Evolutionary conservation across 2,888 invertebrate genomes (phyloP).

Genomic region (Phrixothrix hirtus): DNA sequence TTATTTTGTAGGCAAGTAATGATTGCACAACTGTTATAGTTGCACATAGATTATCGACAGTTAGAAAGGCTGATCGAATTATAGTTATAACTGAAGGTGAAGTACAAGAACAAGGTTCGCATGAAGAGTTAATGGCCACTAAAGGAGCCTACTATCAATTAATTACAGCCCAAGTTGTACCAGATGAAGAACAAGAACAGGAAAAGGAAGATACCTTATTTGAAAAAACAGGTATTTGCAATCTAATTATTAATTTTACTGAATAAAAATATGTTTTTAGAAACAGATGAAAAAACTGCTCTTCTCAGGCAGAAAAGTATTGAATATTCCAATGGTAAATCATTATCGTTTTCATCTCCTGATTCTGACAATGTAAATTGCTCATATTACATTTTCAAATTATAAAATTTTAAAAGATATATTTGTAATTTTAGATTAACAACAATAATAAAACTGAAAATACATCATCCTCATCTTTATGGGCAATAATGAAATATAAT

Average conservation of each 20-base stretch:
- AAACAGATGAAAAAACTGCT: neutral
- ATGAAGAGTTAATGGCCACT: constrained; percentile 67
- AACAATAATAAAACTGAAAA: neutral
- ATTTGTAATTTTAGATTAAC: neutral
- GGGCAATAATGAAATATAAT: constrained; percentile 56
- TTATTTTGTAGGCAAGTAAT: constrained; percentile 62
- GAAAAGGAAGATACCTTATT: neutral
- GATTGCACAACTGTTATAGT: constrained; percentile 79
- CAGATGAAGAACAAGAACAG: constrained; percentile 1
- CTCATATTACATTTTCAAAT: neutral
- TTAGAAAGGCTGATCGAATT: constrained; percentile 72
- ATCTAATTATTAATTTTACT: no score
- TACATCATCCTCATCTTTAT: constrained; percentile 1
- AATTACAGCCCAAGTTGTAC: constrained; percentile 65
- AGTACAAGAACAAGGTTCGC: constrained; percentile 72
- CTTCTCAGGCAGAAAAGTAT: neutral
- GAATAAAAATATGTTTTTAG: no score
- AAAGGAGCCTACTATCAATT: constrained; percentile 71
- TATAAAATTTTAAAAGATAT: neutral
- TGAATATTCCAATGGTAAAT: neutral
- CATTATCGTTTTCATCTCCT: neutral
- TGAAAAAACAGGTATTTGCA: neutral
- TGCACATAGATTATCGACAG: constrained; percentile 76
- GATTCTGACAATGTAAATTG: neutral
- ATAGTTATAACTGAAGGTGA: constrained; percentile 70